Percentiles rank a stretch among this genome's conserved stretches.
Evolutionary conservation across 2,113 vertebrate species (phyloP).

Genomic region (Pituophis catenifer): DNA sequence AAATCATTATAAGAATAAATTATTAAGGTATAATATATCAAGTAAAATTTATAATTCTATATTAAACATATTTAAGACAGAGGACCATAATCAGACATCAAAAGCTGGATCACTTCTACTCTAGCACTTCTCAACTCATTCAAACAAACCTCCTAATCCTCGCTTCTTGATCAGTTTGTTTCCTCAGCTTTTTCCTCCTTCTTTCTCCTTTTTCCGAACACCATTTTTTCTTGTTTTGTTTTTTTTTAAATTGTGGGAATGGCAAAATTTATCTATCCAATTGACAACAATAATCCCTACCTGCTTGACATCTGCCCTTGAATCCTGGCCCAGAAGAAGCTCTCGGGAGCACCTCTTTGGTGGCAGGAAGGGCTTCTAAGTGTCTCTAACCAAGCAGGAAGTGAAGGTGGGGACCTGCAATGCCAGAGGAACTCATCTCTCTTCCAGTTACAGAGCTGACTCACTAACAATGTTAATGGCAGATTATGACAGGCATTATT

Average conservation of each 20-base stretch:
- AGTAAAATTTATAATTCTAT: not conserved
- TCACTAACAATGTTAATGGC: not conserved
- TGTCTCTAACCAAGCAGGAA: too few relatives aligned
- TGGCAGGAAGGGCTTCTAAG: not conserved
- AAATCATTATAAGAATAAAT: not conserved
- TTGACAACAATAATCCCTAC: too few relatives aligned
- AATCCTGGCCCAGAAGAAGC: not conserved
- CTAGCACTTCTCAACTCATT: not conserved
- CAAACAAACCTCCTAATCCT: not conserved
- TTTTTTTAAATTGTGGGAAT: not conserved
- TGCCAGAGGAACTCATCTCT: not conserved
- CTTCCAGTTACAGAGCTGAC: not conserved
- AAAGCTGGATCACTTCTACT: not conserved
- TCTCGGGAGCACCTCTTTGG: not conserved
- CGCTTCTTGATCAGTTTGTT: not conserved
- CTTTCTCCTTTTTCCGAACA: not conserved
- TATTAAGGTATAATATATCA: not conserved
- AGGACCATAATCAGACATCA: not conserved
- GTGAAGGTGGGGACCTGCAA: not conserved
- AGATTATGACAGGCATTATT: too few relatives aligned
- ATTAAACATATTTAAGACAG: not conserved
- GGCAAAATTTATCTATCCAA: too few relatives aligned
- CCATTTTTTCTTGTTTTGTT: fast-evolving
- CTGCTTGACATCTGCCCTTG: not conserved
- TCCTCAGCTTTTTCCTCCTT: not conserved